phyloP scores from a whole-genome alignment of 37 sponge, comb jelly and placozoan species.

The Oscarella lobularis region DNA sequence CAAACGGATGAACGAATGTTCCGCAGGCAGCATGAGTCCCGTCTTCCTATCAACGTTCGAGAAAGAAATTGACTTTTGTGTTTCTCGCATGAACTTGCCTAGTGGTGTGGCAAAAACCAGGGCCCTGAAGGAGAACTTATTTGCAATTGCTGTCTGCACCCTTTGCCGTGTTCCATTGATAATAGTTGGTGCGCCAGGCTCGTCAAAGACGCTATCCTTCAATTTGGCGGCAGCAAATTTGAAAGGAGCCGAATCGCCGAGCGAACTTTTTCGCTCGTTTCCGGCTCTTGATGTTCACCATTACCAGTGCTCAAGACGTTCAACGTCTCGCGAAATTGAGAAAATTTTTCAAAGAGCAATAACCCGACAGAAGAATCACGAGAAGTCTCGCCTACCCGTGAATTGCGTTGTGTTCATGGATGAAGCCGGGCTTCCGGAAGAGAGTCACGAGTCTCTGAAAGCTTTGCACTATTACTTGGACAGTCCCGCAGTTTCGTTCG shows the following conservation, averaged over 20 bases:
- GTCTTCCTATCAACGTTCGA: background rate
- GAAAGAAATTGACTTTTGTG: constrained; percentile 36
- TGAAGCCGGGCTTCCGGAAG: constrained; percentile 89
- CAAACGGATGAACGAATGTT: constrained; percentile 10
- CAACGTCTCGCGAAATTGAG: constrained; percentile 74
- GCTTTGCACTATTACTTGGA: constrained; percentile 79
- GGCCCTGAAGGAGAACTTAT: constrained; percentile 81
- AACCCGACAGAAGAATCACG: constrained; percentile 34
- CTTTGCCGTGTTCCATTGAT: constrained; percentile 68
- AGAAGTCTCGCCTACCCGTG: background rate
- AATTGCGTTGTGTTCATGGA: constrained; percentile 79
- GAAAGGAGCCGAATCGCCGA: constrained; percentile 61
- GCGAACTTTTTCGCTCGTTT: constrained; percentile 42
- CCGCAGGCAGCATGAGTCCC: background rate
- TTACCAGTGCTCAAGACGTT: constrained; percentile 83
- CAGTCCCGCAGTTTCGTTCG: constrained; percentile 73
- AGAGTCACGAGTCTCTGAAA: constrained; percentile 74
- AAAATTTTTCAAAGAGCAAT: constrained; percentile 78
- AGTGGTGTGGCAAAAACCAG: constrained; percentile 73
- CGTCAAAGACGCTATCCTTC: constrained; percentile 85
- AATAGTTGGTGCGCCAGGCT: constrained; percentile 84
- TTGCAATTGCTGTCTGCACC: constrained; percentile 68
- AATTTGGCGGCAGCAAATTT: constrained; percentile 67
- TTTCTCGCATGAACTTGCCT: constrained; percentile 40
- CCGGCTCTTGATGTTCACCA: constrained; percentile 65